Evolutionary conservation across 2,113 vertebrate species (phyloP), one percentile per base, ranked within the genome.

Genomic region (Dendropsophus ebraccatus): DNA sequence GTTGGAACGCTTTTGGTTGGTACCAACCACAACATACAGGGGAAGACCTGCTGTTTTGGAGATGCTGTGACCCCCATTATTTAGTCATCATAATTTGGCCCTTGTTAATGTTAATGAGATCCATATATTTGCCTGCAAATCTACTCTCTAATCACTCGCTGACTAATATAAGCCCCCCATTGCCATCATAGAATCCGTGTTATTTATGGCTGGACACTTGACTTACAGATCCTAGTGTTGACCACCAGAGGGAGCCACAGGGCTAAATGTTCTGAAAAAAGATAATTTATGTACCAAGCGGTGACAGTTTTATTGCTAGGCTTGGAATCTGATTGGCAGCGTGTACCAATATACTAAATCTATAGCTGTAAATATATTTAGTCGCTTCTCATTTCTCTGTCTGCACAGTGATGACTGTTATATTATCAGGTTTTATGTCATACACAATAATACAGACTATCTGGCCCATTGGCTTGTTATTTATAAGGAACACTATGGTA

Each of bases 161-260:
- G 41, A 3, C 41, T 41, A 41, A 41, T 41, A 54, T 17, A 60
- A n/a, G n/a, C n/a, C n/a, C n/a, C n/a, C n/a, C n/a, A n/a, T n/a
- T n/a, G n/a, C n/a, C n/a, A n/a, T n/a, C n/a, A n/a, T n/a, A n/a
- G n/a, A n/a, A n/a, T n/a, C n/a, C n/a, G n/a, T n/a, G n/a, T n/a
- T n/a, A n/a, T n/a, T n/a, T n/a, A n/a, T n/a, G n/a, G n/a, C 4
- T 17, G 13, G 32, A 35, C 67, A 19, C 32, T 67, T 32, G 62
- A 35, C 30, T 67, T 21, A n/a, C 7, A 58, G 62, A 50, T 52
- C 52, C 41, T n/a, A n/a, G n/a, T n/a, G 23, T 32, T 35, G 11
- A 35, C 54, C 84, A 86, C 76, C 32, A 58, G 75, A 80, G 76
- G 84, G 76, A 54, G 84, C 65, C 41, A 54, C 7, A 80, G 76